phyloP scores from a whole-genome alignment of 2,888 invertebrate species.

The Gasteruption jaculator region DNA sequence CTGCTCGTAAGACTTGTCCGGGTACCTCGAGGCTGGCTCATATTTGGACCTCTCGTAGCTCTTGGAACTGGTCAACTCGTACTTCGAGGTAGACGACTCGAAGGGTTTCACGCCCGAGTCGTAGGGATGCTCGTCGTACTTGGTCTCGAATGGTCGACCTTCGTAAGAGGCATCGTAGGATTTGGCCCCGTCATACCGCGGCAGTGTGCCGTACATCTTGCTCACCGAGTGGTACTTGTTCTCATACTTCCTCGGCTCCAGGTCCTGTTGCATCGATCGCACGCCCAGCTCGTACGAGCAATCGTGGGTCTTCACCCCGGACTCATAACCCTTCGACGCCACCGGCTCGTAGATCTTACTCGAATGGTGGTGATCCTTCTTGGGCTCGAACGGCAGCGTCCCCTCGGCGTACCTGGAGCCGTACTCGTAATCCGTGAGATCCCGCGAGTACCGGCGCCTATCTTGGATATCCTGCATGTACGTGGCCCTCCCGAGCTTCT shows the following conservation, averaged over 20 bases:
- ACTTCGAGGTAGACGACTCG: conserved; percentile 40
- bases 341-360: conserved; percentile 39
- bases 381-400: conserved; percentile 44
- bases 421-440: conserved; percentile 45
- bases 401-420: conserved; percentile 44
- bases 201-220: conserved; percentile 47
- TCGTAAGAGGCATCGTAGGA: conserved; percentile 32
- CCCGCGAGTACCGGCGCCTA: conserved; percentile 42
- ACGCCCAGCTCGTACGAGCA: conserved; percentile 43
- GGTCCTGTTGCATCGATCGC: conserved; percentile 33
- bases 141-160: conserved; percentile 27
- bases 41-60: conserved; percentile 46
- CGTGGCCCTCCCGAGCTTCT: conserved; percentile 33
- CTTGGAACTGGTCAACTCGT: conserved; percentile 45
- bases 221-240: conserved; percentile 39
- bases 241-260: conserved; percentile 31
- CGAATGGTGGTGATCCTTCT: conserved; percentile 35
- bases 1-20: conserved; percentile 45
- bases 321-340: conserved; percentile 44
- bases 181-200: conserved; percentile 37
- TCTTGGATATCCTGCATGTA: conserved; percentile 33
- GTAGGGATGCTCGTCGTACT: conserved; percentile 31
- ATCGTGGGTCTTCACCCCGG: conserved; percentile 46
- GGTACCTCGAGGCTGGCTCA: conserved; percentile 38
- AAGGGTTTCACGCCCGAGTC: conserved; percentile 27